These are phyloP conservation scores for Drosophila miranda DNA, from an alignment of 1,140 invertebrate genomes.

Conservation along the genomic window DNA sequence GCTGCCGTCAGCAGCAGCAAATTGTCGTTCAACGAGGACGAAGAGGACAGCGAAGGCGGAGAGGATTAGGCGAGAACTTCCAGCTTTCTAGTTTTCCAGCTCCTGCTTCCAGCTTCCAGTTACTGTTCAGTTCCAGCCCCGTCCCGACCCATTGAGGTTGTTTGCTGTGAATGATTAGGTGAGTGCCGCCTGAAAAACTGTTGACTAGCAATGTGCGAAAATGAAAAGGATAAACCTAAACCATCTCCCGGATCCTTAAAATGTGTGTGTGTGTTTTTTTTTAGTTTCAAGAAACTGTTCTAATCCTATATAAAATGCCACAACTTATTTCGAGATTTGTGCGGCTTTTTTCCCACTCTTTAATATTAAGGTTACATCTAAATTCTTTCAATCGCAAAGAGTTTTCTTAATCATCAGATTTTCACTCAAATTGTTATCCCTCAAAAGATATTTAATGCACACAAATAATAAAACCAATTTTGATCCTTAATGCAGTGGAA, in stretches of 20 bases:
- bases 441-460: no score
- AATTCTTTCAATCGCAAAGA: no score
- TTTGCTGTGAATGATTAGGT: slow-evolving; percentile 42
- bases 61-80: slow-evolving; percentile 40
- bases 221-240: slow-evolving; percentile 7
- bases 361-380: no score
- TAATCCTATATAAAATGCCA: no score
- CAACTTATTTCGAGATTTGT: no score
- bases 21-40: slow-evolving; percentile 77
- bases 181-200: slow-evolving; percentile 4
- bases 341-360: no score
- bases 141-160: slow-evolving; percentile 24
- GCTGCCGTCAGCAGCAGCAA: slow-evolving; percentile 41
- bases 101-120: not conserved
- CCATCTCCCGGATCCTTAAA: not conserved
- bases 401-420: no score
- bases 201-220: not conserved
- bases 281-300: no score
- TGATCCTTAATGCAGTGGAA: no score
- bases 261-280: no score
- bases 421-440: no score
- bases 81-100: not conserved
- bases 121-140: not conserved
- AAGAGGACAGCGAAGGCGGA: slow-evolving; percentile 63
- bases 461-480: no score